phyloP scores from a whole-genome alignment of 2,113 vertebrate genomes.

The Albula glossodonta region DNA sequence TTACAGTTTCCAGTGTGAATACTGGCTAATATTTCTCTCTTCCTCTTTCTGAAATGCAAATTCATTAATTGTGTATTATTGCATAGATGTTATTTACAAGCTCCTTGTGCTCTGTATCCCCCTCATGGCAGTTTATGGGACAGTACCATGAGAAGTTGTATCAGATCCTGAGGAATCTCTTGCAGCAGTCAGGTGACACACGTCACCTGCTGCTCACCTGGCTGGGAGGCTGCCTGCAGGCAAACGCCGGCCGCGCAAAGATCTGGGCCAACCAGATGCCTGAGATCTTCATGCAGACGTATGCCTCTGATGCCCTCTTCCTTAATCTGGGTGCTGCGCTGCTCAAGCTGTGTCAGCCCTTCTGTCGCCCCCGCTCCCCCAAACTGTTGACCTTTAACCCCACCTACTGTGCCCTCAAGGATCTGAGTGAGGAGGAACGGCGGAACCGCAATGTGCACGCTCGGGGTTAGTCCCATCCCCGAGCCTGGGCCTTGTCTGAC shows the following conservation, averaged over 20 bases:
- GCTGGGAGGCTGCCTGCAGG: conserved; percentile 92
- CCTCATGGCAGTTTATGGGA: conserved; percentile 81
- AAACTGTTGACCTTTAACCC: conserved; percentile 93
- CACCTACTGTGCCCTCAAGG: conserved; percentile 89
- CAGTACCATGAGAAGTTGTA: conserved; percentile 96
- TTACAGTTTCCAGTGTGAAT: no score
- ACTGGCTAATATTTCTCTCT: no score
- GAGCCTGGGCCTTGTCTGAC: no score
- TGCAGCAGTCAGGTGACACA: conserved; percentile 88
- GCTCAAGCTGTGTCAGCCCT: conserved; percentile 95
- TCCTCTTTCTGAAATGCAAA: no score
- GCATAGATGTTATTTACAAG: no score
- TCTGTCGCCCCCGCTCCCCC: conserved; percentile 86
- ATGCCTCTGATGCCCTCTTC: conserved; percentile 93
- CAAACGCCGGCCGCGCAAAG: conserved; percentile 89
- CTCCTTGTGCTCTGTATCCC: conserved; percentile 6
- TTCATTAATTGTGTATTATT: no score
- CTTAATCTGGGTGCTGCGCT: conserved; percentile 91
- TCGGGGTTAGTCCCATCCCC: conserved; percentile 69
- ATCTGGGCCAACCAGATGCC: conserved; percentile 99
- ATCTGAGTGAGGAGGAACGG: conserved; percentile 90
- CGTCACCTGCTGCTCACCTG: conserved; percentile 91
- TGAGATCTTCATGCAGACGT: conserved; percentile 96
- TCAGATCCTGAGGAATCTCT: conserved; percentile 90
- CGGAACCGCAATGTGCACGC: conserved; percentile 87